Evolutionary conservation across 2,888 invertebrate genomes (phyloP).

Genomic region (Corythucha ciliata): DNA sequence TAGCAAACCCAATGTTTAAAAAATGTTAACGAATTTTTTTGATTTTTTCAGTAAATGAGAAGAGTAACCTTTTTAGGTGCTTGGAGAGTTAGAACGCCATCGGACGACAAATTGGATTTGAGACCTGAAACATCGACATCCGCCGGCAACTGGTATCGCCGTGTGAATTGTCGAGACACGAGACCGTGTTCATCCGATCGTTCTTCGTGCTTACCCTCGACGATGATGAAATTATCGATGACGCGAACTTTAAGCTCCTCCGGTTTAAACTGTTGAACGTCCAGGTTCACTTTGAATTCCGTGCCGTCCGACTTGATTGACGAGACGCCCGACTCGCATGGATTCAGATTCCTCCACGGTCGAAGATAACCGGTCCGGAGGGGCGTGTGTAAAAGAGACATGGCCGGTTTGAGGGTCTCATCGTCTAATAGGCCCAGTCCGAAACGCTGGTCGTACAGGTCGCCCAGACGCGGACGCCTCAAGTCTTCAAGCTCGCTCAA

Average conservation of each 20-base stretch:
- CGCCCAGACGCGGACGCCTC: conserved; percentile 22
- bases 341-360: conserved; percentile 31
- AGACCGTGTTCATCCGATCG: conserved; percentile 42
- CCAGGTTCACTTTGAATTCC: conserved; percentile 39
- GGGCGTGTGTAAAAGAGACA: too few relatives aligned
- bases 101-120: conserved; percentile 40
- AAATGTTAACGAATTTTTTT: background rate
- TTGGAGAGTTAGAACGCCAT: conserved; percentile 40
- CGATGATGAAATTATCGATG: conserved; percentile 39
- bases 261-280: conserved; percentile 43
- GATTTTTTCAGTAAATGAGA: background rate
- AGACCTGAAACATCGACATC: conserved; percentile 40
- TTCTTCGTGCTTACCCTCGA: conserved; percentile 44
- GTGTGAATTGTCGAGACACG: conserved; percentile 42
- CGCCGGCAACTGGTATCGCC: conserved; percentile 42
- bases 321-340: conserved; percentile 34
- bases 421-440: conserved; percentile 30
- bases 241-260: conserved; percentile 44
- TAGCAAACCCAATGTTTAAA: too few relatives aligned
- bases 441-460: conserved; percentile 35
- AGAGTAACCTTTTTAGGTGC: conserved; percentile 27
- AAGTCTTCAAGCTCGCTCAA: conserved; percentile 30
- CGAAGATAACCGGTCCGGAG: conserved; percentile 28
- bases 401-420: background rate
- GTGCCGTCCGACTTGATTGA: conserved; percentile 33